Conservation (phyloP, 2,113 vertebrate species). For the Sapayoa aenigma region DNA sequence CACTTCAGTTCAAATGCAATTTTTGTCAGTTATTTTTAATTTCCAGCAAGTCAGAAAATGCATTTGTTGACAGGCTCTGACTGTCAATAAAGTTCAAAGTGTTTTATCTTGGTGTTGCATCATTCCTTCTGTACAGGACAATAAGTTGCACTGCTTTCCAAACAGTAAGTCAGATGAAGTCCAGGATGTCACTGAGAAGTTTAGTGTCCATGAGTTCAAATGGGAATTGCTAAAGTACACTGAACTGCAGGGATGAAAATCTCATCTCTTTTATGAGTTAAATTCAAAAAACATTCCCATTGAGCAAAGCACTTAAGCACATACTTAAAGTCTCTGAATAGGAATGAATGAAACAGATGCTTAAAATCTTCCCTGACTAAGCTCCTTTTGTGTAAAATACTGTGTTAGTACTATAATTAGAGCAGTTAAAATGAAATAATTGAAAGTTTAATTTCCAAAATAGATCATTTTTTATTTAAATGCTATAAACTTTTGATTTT, state of each 20-base stretch:
- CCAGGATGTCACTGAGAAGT: neutral
- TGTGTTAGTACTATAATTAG: slow-evolving; percentile 11
- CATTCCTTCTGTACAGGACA: neutral
- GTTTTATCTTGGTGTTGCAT: neutral
- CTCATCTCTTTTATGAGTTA: neutral
- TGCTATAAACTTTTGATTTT: neutral
- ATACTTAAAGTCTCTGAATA: neutral
- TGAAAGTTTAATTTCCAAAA: slow-evolving; percentile 10
- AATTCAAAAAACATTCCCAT: neutral
- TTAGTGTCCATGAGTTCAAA: neutral
- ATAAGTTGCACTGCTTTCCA: neutral
- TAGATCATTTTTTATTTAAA: slow-evolving; percentile 2
- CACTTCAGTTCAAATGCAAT: neutral
- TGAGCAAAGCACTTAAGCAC: neutral
- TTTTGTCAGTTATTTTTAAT: neutral
- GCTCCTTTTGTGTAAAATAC: slow-evolving; percentile 4
- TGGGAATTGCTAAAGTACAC: neutral
- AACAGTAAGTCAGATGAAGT: neutral
- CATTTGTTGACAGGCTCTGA: neutral
- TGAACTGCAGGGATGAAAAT: neutral
- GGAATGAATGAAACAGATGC: slow-evolving; percentile 12
- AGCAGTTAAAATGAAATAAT: slow-evolving; percentile 37
- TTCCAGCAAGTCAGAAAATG: neutral
- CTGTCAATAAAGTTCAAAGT: neutral
- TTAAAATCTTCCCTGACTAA: slow-evolving; percentile 21